phyloP scores from a whole-genome alignment of 2,797 vertebrate species.

The Girardinus metallicus region DNA sequence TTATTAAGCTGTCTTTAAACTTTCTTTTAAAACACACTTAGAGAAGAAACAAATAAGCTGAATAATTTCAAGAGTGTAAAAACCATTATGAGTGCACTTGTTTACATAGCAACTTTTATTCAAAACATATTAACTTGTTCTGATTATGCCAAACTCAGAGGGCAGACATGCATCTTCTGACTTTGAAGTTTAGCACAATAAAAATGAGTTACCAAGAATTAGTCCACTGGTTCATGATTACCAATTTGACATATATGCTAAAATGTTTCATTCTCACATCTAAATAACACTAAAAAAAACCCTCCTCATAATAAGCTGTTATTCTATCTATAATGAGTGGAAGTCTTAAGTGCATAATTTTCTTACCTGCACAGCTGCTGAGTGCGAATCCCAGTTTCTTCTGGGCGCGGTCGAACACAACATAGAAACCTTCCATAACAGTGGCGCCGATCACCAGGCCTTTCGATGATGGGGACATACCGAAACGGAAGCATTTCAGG shows the following conservation, averaged over 20 bases:
- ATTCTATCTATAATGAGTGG: neutral
- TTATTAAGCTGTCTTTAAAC: neutral
- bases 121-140: no score
- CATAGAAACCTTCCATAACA: constrained; percentile 98
- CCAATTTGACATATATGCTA: neutral
- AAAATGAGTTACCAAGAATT: neutral
- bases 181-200: no score
- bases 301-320: neutral
- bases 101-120: no score
- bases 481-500: constrained; percentile 91
- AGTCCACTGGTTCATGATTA: neutral
- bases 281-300: neutral
- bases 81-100: neutral
- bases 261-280: neutral
- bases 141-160: no score
- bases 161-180: no score
- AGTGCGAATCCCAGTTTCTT: constrained; percentile 90
- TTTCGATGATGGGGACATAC: constrained; percentile 88
- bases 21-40: neutral
- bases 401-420: constrained; percentile 90
- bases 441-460: constrained; percentile 95
- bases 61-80: neutral
- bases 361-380: constrained; percentile 92
- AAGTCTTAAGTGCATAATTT: neutral
- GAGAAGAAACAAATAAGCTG: neutral